Evolutionary conservation across 2,113 vertebrate genomes (phyloP).

Genomic region (Romanogobio albipinnatus): DNA sequence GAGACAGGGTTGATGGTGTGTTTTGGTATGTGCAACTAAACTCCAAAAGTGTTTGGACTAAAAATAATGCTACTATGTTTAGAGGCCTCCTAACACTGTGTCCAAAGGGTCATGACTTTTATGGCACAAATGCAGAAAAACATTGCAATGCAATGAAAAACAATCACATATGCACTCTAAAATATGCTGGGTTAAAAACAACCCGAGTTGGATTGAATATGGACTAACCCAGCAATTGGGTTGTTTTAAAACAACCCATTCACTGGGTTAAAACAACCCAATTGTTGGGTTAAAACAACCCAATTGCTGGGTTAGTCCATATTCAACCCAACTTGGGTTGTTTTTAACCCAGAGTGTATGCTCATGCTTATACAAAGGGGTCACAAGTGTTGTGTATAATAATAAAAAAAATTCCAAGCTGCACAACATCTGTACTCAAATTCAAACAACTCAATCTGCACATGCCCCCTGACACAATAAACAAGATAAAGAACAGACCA

Average conservation of each 20-base stretch:
- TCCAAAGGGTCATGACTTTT: conserved; percentile 43
- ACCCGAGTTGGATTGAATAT: no score
- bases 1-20: conserved; percentile 28
- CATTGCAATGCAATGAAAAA: background rate
- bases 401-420: background rate
- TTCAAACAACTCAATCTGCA: conserved; percentile 35
- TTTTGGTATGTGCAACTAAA: conserved; percentile 49
- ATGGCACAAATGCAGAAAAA: conserved; percentile 9
- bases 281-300: no score
- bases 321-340: no score
- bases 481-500: conserved; percentile 28
- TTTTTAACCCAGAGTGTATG: no score
- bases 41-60: conserved; percentile 52
- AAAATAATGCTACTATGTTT: conserved; percentile 63
- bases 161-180: background rate
- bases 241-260: no score
- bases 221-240: no score
- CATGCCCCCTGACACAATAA: conserved; percentile 1
- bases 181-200: no score
- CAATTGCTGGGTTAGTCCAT: no score
- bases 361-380: background rate
- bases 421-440: conserved; percentile 17
- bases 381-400: background rate
- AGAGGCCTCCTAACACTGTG: conserved; percentile 33
- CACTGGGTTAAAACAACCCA: no score